Percentiles rank a stretch among this genome's conserved stretches.
phyloP scores from a whole-genome alignment of 1,140 invertebrate species.

The Saccostrea glomerata region DNA sequence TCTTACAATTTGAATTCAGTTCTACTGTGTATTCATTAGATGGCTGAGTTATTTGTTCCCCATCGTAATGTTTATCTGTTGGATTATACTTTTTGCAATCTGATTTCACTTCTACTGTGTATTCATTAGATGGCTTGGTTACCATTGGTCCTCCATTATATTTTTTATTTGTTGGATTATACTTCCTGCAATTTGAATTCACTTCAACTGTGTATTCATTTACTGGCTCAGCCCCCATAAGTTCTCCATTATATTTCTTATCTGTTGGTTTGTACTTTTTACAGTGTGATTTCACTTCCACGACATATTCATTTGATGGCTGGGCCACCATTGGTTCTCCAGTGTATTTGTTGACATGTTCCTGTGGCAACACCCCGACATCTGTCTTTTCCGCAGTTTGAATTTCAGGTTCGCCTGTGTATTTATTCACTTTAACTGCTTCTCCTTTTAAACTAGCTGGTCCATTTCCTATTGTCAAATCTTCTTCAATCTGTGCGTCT shows the following conservation, averaged over 20 bases:
- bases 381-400: not conserved
- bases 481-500: not conserved
- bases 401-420: slow-evolving; percentile 16
- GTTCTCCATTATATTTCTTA: slow-evolving; percentile 54
- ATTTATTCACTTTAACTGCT: slow-evolving; percentile 15
- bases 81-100: too few species aligned
- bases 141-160: slow-evolving; percentile 53
- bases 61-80: slow-evolving; percentile 47
- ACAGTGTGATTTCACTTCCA: too few species aligned
- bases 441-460: not conserved
- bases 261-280: too few species aligned
- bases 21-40: slow-evolving; percentile 45
- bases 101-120: too few species aligned
- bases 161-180: slow-evolving; percentile 17
- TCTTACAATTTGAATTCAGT: slow-evolving; percentile 1
- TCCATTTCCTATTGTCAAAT: not conserved
- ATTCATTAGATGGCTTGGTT: not conserved
- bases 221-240: slow-evolving; percentile 19
- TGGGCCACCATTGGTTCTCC: slow-evolving; percentile 46
- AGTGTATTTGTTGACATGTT: slow-evolving; percentile 49
- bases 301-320: not conserved
- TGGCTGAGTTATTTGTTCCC: slow-evolving; percentile 43
- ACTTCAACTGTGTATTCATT: too few species aligned
- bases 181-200: too few species aligned
- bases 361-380: not conserved